These are phyloP conservation scores for Hemithea aestivaria DNA, from an alignment of 2,888 invertebrate species.

Conservation along the genomic window DNA sequence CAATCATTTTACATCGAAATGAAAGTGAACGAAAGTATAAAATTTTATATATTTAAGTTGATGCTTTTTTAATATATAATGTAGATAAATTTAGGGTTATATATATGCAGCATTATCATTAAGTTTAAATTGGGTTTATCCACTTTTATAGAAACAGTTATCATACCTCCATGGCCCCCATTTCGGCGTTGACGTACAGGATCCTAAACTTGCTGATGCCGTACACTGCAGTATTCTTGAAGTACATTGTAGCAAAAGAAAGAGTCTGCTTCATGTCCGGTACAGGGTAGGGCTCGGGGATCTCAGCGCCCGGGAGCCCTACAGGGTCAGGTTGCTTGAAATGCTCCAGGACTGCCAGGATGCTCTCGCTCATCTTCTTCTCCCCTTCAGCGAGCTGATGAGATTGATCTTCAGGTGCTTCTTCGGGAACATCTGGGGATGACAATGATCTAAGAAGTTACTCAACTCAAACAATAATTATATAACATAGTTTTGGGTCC, in stretches of 20 bases:
- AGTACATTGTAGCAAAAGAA: constrained; percentile 84
- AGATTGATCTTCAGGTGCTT: constrained; percentile 28
- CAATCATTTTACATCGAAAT: too few relatives aligned
- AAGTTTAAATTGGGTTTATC: too few relatives aligned
- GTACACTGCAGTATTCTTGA: constrained; percentile 84
- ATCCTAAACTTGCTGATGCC: constrained; percentile 90
- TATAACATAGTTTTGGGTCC: too few relatives aligned
- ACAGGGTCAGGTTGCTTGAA: constrained; percentile 89
- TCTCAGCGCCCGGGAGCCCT: constrained; percentile 87
- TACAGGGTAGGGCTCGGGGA: constrained; percentile 89
- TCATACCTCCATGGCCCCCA: constrained; percentile 85
- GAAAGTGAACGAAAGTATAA: too few relatives aligned
- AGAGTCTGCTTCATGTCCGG: constrained; percentile 87
- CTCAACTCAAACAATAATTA: too few relatives aligned
- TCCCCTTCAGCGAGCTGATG: constrained; percentile 65
- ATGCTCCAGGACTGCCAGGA: constrained; percentile 85
- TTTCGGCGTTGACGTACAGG: constrained; percentile 83
- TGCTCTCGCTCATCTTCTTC: constrained; percentile 84
- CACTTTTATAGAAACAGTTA: too few relatives aligned
- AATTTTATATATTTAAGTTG: too few relatives aligned
- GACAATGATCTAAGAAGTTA: too few relatives aligned
- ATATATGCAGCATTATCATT: too few relatives aligned
- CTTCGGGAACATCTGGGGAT: constrained; percentile 18
- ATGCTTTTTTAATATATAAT: too few relatives aligned
- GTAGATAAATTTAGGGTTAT: too few relatives aligned